Conservation (phyloP, 2,888 invertebrate genomes). For the Trichacis sp. region DNA sequence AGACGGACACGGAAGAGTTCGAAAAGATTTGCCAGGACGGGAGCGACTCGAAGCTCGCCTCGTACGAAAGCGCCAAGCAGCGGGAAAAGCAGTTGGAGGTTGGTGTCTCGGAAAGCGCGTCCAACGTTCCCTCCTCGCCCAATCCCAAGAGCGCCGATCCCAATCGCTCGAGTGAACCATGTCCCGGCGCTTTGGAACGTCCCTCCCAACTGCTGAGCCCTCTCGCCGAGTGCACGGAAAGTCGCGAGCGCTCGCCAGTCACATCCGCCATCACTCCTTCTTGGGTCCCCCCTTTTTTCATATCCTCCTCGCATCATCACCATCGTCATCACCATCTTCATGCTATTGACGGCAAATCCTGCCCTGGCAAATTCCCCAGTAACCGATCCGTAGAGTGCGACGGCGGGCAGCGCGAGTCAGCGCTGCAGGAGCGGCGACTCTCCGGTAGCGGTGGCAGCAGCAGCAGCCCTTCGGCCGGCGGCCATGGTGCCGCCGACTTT, state of each 20-base stretch:
- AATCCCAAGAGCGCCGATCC: conserved; percentile 55
- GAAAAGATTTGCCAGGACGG: conserved; percentile 79
- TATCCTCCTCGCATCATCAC: conserved; percentile 12
- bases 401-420: conserved; percentile 66
- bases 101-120: conserved; percentile 64
- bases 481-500: conserved; percentile 74
- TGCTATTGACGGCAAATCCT: no score
- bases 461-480: conserved; percentile 62
- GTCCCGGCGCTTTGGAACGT: no score
- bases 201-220: no score
- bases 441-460: conserved; percentile 61
- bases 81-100: conserved; percentile 65
- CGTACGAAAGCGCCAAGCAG: conserved; percentile 44
- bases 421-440: conserved; percentile 64
- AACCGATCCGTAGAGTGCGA: conserved; percentile 60
- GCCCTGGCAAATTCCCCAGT: conserved; percentile 38
- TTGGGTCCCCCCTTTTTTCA: no score
- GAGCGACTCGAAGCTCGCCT: conserved; percentile 57
- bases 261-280: no score
- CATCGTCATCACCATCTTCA: conserved; percentile 18
- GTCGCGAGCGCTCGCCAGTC: no score
- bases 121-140: conserved; percentile 60
- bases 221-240: no score
- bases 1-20: conserved; percentile 86
- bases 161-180: conserved; percentile 54